phyloP scores from a whole-genome alignment of 2,888 invertebrate species.

The Synanthedon andrenaeformis region DNA sequence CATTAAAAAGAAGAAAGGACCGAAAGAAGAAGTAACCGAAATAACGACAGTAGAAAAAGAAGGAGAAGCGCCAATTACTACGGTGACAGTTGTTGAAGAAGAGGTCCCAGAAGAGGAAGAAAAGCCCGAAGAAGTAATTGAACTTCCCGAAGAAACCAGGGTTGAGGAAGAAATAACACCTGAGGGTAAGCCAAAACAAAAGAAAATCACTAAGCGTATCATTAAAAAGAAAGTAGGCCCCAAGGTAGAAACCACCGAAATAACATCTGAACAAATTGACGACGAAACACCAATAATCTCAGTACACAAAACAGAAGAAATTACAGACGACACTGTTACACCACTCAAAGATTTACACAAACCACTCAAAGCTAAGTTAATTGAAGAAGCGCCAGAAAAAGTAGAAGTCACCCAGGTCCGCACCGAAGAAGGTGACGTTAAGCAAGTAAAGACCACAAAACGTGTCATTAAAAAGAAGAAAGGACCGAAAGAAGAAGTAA shows the following conservation, averaged over 20 bases:
- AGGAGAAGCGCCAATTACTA: constrained; percentile 24
- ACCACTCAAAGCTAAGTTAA: constrained; percentile 9
- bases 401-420: constrained; percentile 3
- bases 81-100: constrained; percentile 19
- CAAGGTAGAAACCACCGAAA: constrained; percentile 20
- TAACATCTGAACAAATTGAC: constrained; percentile 26
- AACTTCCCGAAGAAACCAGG: constrained; percentile 13
- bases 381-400: constrained; percentile 7
- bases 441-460: constrained; percentile 38
- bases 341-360: constrained; percentile 10
- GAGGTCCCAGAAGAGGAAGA: constrained; percentile 21
- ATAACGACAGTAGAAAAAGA: constrained; percentile 39
- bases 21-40: constrained; percentile 45
- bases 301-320: constrained; percentile 11
- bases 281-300: constrained; percentile 14
- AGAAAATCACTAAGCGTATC: constrained; percentile 14
- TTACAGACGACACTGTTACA: constrained; percentile 4
- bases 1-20: constrained; percentile 38
- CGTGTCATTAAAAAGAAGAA: constrained; percentile 45
- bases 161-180: constrained; percentile 6
- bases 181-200: constrained; percentile 3
- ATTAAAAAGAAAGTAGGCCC: constrained; percentile 20
- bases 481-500: constrained; percentile 43
- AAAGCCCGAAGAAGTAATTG: constrained; percentile 17
- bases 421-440: constrained; percentile 9